These are phyloP conservation scores for Hydraecia micacea DNA, from an alignment of 2,888 invertebrate species.

Conservation along the genomic window DNA sequence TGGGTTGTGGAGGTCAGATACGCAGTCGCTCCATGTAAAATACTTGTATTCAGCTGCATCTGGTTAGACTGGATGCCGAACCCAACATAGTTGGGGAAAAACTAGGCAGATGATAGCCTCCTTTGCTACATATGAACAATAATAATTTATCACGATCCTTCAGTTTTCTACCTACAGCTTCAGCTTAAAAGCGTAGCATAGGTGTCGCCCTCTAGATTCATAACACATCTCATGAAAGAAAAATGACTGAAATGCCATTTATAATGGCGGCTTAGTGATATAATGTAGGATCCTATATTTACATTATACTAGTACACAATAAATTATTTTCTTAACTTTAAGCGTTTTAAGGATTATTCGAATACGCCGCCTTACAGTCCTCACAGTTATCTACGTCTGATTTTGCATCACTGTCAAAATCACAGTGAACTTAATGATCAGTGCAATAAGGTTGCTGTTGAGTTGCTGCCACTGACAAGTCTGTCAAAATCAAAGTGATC, in stretches of 20 bases:
- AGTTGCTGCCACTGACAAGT: not conserved
- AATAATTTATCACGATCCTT: not conserved
- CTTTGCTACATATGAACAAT: not conserved
- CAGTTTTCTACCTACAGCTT: no score
- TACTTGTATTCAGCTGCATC: not conserved
- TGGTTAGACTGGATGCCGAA: no score
- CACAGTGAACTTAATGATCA: not conserved
- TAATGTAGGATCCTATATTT: not conserved
- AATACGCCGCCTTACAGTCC: not conserved
- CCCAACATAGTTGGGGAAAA: not conserved
- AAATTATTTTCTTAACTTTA: not conserved
- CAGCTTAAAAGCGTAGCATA: not conserved
- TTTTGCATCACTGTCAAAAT: not conserved
- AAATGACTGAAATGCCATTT: slow-evolving; percentile 4
- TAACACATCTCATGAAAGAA: not conserved
- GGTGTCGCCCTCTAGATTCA: not conserved
- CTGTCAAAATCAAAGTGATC: no score
- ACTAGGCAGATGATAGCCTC: not conserved
- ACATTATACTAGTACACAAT: not conserved
- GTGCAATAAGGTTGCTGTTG: not conserved
- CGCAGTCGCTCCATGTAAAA: not conserved
- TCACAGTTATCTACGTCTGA: not conserved
- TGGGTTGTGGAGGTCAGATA: not conserved
- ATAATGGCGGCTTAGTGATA: not conserved
- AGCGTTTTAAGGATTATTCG: not conserved